These are phyloP conservation scores for Corydoras maculifer DNA, from an alignment of 2,113 vertebrate genomes.

Conservation along the genomic window DNA sequence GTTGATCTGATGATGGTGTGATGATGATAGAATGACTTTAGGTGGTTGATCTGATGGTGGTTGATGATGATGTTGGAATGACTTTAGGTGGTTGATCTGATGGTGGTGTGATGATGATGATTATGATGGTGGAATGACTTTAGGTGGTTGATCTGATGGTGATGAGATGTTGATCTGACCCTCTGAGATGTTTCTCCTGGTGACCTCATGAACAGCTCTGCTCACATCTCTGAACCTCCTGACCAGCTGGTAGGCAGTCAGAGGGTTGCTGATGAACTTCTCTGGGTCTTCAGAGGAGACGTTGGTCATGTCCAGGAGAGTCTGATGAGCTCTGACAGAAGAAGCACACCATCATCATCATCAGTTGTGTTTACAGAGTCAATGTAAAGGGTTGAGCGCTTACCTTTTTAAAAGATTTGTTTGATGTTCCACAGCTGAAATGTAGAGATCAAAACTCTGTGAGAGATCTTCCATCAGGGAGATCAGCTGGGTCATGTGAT, in stretches of 20 bases:
- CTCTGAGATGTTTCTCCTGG: not conserved
- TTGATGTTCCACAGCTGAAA: constrained; percentile 21
- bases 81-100: too few species aligned
- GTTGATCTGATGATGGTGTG: too few species aligned
- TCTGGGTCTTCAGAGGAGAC: constrained; percentile 23
- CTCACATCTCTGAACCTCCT: constrained; percentile 25
- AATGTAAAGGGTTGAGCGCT: not conserved
- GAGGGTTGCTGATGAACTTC: constrained; percentile 37
- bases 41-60: not conserved
- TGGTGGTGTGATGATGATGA: too few species aligned
- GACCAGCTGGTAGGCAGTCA: constrained; percentile 37
- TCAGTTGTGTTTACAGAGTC: too few species aligned
- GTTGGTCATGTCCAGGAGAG: constrained; percentile 2
- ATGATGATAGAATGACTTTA: too few species aligned
- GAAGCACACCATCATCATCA: not conserved
- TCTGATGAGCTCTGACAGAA: constrained; percentile 13
- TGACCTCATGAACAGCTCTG: not conserved
- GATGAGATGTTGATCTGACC: constrained; percentile 3
- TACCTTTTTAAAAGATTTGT: constrained; percentile 27
- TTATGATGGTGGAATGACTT: too few species aligned
- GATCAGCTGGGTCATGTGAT: constrained; percentile 39
- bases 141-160: too few species aligned
- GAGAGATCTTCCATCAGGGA: constrained; percentile 17
- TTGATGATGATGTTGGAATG: too few species aligned
- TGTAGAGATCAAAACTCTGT: constrained; percentile 23